These are phyloP conservation scores for Xylota sylvarum DNA, from an alignment of 2,888 invertebrate genomes.

Conservation along the genomic window DNA sequence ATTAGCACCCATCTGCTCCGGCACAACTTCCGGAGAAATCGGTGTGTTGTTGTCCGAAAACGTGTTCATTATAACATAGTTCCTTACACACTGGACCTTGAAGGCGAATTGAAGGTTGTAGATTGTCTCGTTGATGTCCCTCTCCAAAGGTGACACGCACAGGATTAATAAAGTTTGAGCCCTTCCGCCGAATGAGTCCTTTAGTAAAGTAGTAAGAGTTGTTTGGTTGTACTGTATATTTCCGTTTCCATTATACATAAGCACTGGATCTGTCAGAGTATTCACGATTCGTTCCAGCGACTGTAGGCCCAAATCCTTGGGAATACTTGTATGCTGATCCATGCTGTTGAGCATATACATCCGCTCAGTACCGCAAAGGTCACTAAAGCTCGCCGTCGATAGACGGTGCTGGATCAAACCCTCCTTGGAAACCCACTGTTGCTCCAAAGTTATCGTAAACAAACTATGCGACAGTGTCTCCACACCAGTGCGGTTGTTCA, in stretches of 20 bases:
- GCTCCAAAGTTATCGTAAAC: constrained; percentile 90
- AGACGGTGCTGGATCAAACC: constrained; percentile 89
- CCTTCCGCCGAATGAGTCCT: constrained; percentile 91
- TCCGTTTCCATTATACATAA: constrained; percentile 82
- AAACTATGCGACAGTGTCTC: constrained; percentile 87
- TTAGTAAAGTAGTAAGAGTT: constrained; percentile 88
- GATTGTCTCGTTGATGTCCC: constrained; percentile 89
- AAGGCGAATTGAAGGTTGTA: constrained; percentile 89
- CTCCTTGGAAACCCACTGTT: constrained; percentile 90
- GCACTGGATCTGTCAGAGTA: constrained; percentile 85
- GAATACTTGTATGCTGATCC: constrained; percentile 85
- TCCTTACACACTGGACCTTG: constrained; percentile 89
- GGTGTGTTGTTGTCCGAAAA: constrained; percentile 89
- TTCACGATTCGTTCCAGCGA: constrained; percentile 89
- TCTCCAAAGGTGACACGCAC: constrained; percentile 89
- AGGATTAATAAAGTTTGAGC: constrained; percentile 90
- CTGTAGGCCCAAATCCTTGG: constrained; percentile 88
- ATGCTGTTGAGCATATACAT: constrained; percentile 84
- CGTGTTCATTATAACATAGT: constrained; percentile 90
- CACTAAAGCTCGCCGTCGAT: constrained; percentile 91
- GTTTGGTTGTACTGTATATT: constrained; percentile 87
- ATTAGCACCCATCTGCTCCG: constrained; percentile 68
- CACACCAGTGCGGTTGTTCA: constrained; percentile 87
- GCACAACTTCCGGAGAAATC: constrained; percentile 82
- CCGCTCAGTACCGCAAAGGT: constrained; percentile 87